A percentile compares a stretch with the other conserved stretches of the same genome.
phyloP scores from a whole-genome alignment of 2,797 vertebrate species.

The Sorex maritimensis region DNA sequence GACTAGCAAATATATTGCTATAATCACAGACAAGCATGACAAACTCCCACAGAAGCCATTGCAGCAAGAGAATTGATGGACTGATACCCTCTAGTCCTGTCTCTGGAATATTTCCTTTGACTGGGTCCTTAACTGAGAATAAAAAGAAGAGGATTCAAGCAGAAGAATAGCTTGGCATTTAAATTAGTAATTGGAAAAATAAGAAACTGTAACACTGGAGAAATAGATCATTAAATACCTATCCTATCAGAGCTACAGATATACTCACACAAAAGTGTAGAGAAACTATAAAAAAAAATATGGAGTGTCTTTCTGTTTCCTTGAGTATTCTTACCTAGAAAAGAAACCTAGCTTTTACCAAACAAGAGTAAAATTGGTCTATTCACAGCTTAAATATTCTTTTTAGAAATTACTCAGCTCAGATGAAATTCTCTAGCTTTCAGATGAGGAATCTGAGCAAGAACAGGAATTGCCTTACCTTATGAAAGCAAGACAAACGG shows the following conservation, averaged over 20 bases:
- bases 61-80: neutral
- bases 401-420: neutral
- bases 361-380: neutral
- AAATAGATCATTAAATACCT: neutral
- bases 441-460: neutral
- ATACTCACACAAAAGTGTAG: neutral
- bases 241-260: slow-evolving; percentile 12
- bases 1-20: neutral
- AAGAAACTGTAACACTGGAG: slow-evolving; percentile 14
- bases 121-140: neutral
- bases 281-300: neutral
- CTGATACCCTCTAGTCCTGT: neutral
- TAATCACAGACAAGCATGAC: neutral
- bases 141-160: neutral
- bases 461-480: neutral
- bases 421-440: neutral
- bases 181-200: slow-evolving; percentile 30
- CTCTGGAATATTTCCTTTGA: neutral
- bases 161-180: neutral
- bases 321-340: neutral
- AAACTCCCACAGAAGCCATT: neutral
- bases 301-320: neutral
- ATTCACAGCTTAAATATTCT: neutral
- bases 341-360: neutral
- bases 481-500: neutral